Percentiles rank a stretch among this genome's conserved stretches.
phyloP scores from a whole-genome alignment of 64 coral and sea anemone genomes.

The Montipora sp. region DNA sequence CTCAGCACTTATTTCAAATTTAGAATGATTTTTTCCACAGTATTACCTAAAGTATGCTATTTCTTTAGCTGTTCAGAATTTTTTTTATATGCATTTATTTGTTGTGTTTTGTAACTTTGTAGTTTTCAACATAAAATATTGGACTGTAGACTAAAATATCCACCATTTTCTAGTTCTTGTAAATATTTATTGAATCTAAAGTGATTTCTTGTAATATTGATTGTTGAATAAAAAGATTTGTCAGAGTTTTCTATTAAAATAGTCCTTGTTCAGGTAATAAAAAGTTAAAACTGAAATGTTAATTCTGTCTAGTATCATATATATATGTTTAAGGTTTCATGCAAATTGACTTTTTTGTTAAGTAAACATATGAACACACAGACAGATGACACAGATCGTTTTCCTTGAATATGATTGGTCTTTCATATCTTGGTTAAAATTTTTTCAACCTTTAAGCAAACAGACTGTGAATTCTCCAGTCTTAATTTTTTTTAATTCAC shows the following conservation, averaged over 20 bases:
- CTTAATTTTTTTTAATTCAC: neutral
- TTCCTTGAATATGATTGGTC: conserved; percentile 8
- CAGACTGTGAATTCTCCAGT: neutral
- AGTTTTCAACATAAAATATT: no score
- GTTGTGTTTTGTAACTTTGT: no score
- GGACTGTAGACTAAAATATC: no score
- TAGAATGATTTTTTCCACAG: no score
- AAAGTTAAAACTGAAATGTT: no score
- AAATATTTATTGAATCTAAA: neutral
- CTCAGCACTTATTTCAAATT: no score
- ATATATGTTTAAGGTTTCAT: neutral
- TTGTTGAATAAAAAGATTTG: neutral
- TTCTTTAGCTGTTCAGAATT: no score
- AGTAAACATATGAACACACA: neutral
- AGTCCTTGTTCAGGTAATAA: neutral
- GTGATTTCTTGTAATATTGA: neutral
- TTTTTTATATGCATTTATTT: no score
- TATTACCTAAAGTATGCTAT: no score
- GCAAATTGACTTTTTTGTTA: neutral
- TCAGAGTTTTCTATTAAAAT: neutral
- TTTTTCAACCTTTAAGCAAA: conserved; percentile 2
- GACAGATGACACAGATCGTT: neutral
- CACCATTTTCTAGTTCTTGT: no score
- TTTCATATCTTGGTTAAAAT: neutral
- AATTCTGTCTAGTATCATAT: neutral